Conservation (phyloP, 2,113 vertebrate species). For the Dasyornis broadbenti region DNA sequence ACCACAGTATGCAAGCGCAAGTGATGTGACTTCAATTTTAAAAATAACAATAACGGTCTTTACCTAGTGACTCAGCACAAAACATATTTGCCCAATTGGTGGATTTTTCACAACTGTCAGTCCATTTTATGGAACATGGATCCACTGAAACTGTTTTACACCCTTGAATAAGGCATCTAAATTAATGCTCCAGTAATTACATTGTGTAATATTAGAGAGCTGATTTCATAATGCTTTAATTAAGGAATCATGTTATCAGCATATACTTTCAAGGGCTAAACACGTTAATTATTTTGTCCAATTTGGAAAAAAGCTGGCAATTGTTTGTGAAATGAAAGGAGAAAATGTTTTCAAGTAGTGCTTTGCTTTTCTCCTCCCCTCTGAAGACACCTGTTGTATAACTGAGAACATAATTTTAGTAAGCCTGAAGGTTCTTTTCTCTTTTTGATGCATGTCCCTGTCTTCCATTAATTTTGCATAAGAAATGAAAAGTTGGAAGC, state of each 20-base stretch:
- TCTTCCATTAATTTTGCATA: background rate
- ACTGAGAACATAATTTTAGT: background rate
- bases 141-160: background rate
- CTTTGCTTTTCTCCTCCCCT: background rate
- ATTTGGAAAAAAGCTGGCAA: background rate
- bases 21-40: background rate
- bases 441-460: background rate
- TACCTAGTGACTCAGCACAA: background rate
- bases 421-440: background rate
- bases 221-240: background rate
- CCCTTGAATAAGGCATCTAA: background rate
- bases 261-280: background rate
- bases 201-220: background rate
- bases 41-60: background rate
- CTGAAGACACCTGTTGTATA: background rate
- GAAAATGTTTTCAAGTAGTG: background rate
- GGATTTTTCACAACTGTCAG: background rate
- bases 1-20: background rate
- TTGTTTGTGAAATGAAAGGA: background rate
- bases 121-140: background rate
- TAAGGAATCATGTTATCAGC: background rate
- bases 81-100: background rate
- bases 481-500: background rate
- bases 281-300: background rate
- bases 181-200: background rate